Evolutionary conservation across 2,888 invertebrate genomes (phyloP), one percentile per base, ranked within the genome.

Genomic region (Hipparchia semele): DNA sequence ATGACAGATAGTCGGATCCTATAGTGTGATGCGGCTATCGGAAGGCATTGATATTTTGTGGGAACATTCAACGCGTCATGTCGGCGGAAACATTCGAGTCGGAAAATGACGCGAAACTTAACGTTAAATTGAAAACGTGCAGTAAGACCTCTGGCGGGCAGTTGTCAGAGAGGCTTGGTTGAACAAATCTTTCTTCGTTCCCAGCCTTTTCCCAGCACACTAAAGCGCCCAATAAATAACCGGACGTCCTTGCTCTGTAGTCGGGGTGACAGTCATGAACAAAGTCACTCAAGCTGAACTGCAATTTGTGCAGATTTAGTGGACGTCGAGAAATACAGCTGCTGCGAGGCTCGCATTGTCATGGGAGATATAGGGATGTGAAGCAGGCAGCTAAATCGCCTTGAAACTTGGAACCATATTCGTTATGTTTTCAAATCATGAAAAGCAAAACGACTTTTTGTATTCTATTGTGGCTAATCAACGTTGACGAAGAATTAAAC

Each of bases 241-340:
- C 64, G 7, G 60, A 49, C 67, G 71, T 67, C 66, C 73, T 64
- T 54, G 58, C 64, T 71, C 54, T 68, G 33, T 45, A 70, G 64
- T 67, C 71, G 69, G 71, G 71, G 69, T 71, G 75, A 75, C 75
- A 64, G 67, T 75, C 71, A 73, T 73, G 74, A 74, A 65, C 67
- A 58, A 72, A 76, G 70, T 73, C 73, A 70, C 68, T 74, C 46
- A 49, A 70, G 72, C 72, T 70, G 72, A 76, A 74, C 74, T 72
- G 72, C 70, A 71, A 65, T 73, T 75, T 53, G 68, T 71, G 69
- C 59, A 69, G 71, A 33, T 73, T 71, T 70, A 70, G 62, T 62
- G 46, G 51, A 64, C 64, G 62, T 10, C 49, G 51, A 4, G 33
- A 65, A 33, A 65, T 65, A 65, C 65, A 65, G 65, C 33, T 65